Evolutionary conservation across 2,888 invertebrate genomes (phyloP).

Genomic region (Tetragonisca angustula): DNA sequence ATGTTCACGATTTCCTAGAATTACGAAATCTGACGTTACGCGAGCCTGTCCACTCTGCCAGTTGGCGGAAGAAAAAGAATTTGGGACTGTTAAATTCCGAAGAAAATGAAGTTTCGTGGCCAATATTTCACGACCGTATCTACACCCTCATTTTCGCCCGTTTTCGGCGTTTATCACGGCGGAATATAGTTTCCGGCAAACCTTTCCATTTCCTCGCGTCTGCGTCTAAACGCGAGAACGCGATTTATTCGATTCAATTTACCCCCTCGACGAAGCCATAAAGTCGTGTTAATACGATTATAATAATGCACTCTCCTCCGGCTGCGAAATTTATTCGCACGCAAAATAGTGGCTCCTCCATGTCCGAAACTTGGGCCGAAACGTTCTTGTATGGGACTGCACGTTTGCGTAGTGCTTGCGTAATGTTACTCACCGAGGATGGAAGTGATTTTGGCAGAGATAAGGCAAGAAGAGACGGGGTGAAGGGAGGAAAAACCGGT

Average conservation of each 20-base stretch:
- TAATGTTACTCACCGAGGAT: neutral
- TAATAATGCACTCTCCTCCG: neutral
- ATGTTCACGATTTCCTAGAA: too few species aligned
- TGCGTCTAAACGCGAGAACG: neutral
- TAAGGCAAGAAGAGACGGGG: conserved; percentile 23
- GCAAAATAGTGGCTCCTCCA: neutral
- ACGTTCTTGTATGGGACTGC: too few species aligned
- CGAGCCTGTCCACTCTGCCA: too few species aligned
- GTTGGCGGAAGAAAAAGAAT: neutral
- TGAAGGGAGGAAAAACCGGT: conserved; percentile 6
- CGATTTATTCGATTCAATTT: conserved; percentile 33
- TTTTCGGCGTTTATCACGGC: neutral
- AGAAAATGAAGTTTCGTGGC: too few species aligned
- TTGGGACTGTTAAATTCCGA: neutral
- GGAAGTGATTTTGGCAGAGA: conserved; percentile 19
- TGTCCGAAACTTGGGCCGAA: neutral
- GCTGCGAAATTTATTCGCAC: conserved; percentile 14
- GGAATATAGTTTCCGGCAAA: neutral
- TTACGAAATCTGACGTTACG: too few species aligned
- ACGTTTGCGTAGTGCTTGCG: neutral
- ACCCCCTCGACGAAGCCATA: conserved; percentile 5
- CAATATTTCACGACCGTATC: neutral
- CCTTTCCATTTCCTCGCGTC: neutral
- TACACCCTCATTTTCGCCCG: neutral
- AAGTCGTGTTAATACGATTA: conserved; percentile 21